A percentile compares a stretch with the other conserved stretches of the same genome.
Evolutionary conservation across 1,140 invertebrate species (phyloP).

Genomic region (Lethrus apterus): DNA sequence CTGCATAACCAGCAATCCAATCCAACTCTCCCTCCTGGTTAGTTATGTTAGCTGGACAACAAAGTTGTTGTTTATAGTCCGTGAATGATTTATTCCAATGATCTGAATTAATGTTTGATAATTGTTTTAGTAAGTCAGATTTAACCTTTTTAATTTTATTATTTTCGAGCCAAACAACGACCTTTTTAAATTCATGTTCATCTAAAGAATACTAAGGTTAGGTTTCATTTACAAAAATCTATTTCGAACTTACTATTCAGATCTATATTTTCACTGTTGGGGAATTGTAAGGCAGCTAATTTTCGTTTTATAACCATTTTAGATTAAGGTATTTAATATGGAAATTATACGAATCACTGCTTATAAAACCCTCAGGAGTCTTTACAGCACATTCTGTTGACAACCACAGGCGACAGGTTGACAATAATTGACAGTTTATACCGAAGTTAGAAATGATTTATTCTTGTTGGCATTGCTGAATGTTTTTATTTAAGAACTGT

Average conservation of each 20-base stretch:
- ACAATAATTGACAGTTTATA: too few species aligned
- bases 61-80: conserved; percentile 69
- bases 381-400: too few species aligned
- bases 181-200: conserved; percentile 66
- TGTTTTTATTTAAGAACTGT: too few species aligned
- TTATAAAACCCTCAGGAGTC: too few species aligned
- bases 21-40: conserved; percentile 61
- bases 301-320: conserved; percentile 14
- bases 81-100: conserved; percentile 68
- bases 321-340: background rate
- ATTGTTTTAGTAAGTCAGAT: conserved; percentile 67
- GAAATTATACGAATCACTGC: too few species aligned
- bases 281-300: conserved; percentile 59
- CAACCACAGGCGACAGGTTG: too few species aligned
- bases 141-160: conserved; percentile 87
- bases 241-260: conserved; percentile 49
- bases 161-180: conserved; percentile 88
- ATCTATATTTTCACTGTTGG: conserved; percentile 60
- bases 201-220: conserved; percentile 50
- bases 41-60: conserved; percentile 49
- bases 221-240: conserved; percentile 20
- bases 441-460: too few species aligned
- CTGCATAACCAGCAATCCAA: conserved; percentile 79
- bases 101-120: conserved; percentile 56
- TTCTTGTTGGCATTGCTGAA: too few species aligned